Evolutionary conservation across 2,888 invertebrate genomes (phyloP), one percentile per base, ranked within the genome.

Genomic region (Microplitis deprimator): DNA sequence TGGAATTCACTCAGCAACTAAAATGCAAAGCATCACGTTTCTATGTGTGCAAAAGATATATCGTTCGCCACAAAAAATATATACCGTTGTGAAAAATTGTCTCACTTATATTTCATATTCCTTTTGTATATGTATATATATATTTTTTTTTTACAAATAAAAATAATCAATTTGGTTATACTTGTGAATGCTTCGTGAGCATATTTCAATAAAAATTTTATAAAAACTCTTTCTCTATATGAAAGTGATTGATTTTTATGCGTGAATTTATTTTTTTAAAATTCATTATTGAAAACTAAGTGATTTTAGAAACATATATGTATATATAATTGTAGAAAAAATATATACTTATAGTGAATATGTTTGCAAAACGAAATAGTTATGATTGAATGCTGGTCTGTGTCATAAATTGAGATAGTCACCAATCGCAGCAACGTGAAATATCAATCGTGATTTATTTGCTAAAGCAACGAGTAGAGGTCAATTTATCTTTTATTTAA

Each of bases 341-440:
- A 39, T 38, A 68, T 8, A 68, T n/a, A 68, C 16, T 40, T 38
- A 40, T 6, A 40, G 8, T 16, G 60, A 70, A 59, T 40, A 59
- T n/a, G 16, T 17, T 59, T 29, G 38, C 70, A 59, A 70, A 71
- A 13, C 20, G 29, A 17, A 10, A 60, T 6, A 41, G 7, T 10
- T 71, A n/a, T 5, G 71, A 71, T 20, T 65, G 59, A 40, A 16
- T 29, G 59, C 16, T 67, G 60, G 50, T 68, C 41, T 39, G 50
- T 38, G 40, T 69, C 77, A 73, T 77, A 69, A 77, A 77, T 77
- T 73, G 50, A 65, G 50, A 77, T 77, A 50, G 77, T 69, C 64
- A 68, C 50, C 20, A 64, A 69, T 64, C 10, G 7, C 16, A 40
- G 39, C 50, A 62, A 68, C 62, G 59, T 68, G 68, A 68, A 76